These are phyloP conservation scores for Hirudinaria manillensis DNA, from an alignment of 2,888 invertebrate genomes.

Conservation along the genomic window DNA sequence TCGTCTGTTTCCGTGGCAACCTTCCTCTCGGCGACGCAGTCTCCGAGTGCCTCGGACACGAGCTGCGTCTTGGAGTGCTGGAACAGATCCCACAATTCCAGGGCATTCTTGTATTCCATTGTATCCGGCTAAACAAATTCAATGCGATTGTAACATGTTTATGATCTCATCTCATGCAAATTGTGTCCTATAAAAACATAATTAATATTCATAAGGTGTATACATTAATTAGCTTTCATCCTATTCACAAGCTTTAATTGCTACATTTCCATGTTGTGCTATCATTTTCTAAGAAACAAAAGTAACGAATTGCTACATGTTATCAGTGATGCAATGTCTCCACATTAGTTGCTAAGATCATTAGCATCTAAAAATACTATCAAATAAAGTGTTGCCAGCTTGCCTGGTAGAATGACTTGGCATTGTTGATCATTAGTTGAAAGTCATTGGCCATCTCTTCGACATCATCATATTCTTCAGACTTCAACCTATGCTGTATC, in stretches of 20 bases:
- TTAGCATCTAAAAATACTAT: no score
- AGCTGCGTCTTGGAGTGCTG: slow-evolving; percentile 60
- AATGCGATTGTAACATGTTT: neutral
- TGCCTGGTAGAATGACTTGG: slow-evolving; percentile 85
- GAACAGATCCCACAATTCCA: slow-evolving; percentile 79
- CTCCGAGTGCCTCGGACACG: slow-evolving; percentile 51
- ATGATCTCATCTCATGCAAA: neutral
- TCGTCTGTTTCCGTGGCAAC: neutral
- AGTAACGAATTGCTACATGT: neutral
- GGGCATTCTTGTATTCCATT: slow-evolving; percentile 81
- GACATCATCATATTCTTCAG: slow-evolving; percentile 88
- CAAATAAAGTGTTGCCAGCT: no score
- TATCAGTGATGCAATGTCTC: neutral
- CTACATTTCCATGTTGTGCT: no score
- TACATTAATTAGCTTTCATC: no score
- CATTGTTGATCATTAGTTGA: slow-evolving; percentile 83
- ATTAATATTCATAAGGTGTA: no score
- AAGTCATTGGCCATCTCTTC: slow-evolving; percentile 85
- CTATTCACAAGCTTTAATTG: no score
- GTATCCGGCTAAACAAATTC: slow-evolving; percentile 21
- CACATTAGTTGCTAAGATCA: no score
- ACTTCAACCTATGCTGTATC: slow-evolving; percentile 92
- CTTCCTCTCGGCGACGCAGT: neutral
- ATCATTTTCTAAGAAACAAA: neutral
- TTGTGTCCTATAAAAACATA: no score